Conservation (phyloP, 2,113 vertebrate species). For the Mionectes macconnelli region DNA sequence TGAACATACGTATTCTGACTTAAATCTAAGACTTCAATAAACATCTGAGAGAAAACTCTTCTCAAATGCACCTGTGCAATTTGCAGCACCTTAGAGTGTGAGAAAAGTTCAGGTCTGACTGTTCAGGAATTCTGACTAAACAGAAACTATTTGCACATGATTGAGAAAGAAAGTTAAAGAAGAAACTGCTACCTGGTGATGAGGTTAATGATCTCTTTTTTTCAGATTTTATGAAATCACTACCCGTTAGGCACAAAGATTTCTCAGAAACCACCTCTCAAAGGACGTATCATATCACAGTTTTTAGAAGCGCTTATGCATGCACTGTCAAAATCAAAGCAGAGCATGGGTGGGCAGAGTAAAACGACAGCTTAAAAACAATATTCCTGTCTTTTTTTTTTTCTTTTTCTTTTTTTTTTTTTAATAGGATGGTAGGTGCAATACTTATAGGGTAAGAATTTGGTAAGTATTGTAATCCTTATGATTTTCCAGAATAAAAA, state of each 20-base stretch:
- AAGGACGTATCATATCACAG: not conserved
- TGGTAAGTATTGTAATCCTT: not conserved
- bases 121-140: slow-evolving; percentile 27
- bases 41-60: not conserved
- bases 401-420: not conserved
- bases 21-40: not conserved
- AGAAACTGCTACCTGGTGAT: not conserved
- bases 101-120: slow-evolving; percentile 42
- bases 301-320: not conserved
- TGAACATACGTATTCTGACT: not conserved
- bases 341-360: not conserved
- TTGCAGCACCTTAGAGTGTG: not conserved
- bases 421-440: not conserved
- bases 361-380: not conserved
- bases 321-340: not conserved
- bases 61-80: not conserved
- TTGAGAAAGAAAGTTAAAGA: slow-evolving; percentile 32
- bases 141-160: not conserved
- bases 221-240: not conserved
- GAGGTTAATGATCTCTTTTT: not conserved
- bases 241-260: not conserved
- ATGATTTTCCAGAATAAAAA: not conserved
- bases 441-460: not conserved
- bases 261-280: slow-evolving; percentile 16
- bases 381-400: not conserved